Conservation (phyloP, 2,797 vertebrate species). For the Squalus acanthias region DNA sequence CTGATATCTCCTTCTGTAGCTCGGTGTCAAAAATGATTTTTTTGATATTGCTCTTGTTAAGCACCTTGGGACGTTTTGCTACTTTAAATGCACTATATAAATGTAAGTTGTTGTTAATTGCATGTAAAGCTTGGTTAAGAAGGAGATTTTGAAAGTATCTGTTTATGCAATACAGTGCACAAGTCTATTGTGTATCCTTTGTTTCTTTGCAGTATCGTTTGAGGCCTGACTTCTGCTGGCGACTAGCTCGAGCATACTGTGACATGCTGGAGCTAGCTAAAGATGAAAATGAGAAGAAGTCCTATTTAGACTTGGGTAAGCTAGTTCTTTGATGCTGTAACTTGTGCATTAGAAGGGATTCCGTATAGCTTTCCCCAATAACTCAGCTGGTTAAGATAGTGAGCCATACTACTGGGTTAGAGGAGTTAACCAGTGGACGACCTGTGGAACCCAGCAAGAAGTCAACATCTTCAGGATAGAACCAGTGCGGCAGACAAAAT, state of each 20-base stretch:
- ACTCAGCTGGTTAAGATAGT: not conserved
- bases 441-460: not conserved
- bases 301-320: constrained; percentile 65
- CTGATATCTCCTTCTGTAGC: no score
- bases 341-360: not conserved
- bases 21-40: no score
- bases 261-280: constrained; percentile 71
- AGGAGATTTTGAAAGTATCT: not conserved
- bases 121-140: not conserved
- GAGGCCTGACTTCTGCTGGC: constrained; percentile 79
- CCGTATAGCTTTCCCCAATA: no score
- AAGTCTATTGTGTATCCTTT: not conserved
- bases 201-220: constrained; percentile 62
- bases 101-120: not conserved
- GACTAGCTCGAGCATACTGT: constrained; percentile 78
- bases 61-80: no score
- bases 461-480: not conserved
- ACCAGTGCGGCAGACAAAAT: not conserved
- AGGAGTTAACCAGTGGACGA: not conserved
- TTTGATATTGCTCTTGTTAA: no score
- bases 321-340: not conserved
- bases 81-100: no score
- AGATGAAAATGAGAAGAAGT: constrained; percentile 63
- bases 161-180: not conserved
- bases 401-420: not conserved